A percentile compares a stretch with the other conserved stretches of the same genome.
phyloP scores from a whole-genome alignment of 2,888 invertebrate genomes.

The Petrolisthes cinctipes region DNA sequence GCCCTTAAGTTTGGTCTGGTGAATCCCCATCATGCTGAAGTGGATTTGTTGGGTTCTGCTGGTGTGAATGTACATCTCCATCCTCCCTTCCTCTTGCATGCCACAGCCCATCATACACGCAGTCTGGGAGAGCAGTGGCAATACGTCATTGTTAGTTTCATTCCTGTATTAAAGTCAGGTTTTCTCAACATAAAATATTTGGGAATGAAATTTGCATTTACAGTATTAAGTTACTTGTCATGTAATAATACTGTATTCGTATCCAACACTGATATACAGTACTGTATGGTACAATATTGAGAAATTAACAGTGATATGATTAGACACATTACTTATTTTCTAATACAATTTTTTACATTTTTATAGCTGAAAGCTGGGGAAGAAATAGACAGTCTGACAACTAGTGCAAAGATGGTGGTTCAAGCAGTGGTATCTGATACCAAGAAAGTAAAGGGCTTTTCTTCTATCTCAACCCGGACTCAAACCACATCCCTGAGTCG shows the following conservation, averaged over 20 bases:
- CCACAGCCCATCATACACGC: slow-evolving; percentile 28
- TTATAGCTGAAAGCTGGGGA: slow-evolving; percentile 8
- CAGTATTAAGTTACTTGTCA: too few species aligned
- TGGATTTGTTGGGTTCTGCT: slow-evolving; percentile 36
- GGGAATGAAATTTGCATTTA: too few species aligned
- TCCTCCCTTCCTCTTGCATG: slow-evolving; percentile 42
- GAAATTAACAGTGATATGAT: too few species aligned
- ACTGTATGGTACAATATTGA: too few species aligned
- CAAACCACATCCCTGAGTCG: slow-evolving; percentile 22
- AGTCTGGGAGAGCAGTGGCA: slow-evolving; percentile 17
- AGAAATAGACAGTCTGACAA: slow-evolving; percentile 23
- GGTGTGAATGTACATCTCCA: slow-evolving; percentile 42
- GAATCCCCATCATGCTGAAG: slow-evolving; percentile 24
- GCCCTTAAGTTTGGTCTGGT: slow-evolving; percentile 42
- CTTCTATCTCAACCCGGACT: background rate
- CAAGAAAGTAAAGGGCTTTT: background rate
- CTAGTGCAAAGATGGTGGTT: slow-evolving; percentile 8
- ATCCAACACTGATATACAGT: too few species aligned
- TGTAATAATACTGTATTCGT: too few species aligned
- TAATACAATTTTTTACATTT: too few species aligned
- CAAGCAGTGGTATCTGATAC: slow-evolving; percentile 10
- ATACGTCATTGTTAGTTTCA: slow-evolving; percentile 30
- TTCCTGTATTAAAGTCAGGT: too few species aligned
- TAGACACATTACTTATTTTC: too few species aligned
- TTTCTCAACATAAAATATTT: too few species aligned